phyloP scores from a whole-genome alignment of 2,888 invertebrate genomes.

The Torymus tubicola region DNA sequence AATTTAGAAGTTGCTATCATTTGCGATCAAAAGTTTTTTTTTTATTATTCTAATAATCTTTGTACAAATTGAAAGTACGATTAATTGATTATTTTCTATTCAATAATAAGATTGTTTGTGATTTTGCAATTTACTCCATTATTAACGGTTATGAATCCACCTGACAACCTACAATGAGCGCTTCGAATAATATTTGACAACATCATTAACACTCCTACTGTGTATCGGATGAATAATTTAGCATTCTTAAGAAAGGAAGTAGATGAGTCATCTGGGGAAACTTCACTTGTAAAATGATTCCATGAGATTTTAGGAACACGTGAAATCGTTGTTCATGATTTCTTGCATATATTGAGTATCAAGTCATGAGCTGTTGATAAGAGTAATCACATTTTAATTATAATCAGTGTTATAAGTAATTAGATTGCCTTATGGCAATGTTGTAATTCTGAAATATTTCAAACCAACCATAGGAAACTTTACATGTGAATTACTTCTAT shows the following conservation, averaged over 20 bases:
- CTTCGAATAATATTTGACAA: conserved; percentile 11
- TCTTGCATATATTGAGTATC: conserved; percentile 1
- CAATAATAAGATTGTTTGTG: no score
- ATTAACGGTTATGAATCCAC: neutral
- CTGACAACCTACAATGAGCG: neutral
- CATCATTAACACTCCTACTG: conserved; percentile 25
- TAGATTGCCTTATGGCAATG: no score
- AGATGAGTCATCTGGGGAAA: conserved; percentile 43
- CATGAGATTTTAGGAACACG: conserved; percentile 34
- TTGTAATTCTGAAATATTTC: no score
- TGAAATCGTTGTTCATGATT: conserved; percentile 27
- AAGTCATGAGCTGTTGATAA: conserved; percentile 7
- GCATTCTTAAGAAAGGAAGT: conserved; percentile 43
- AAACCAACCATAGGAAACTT: no score
- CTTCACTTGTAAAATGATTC: conserved; percentile 52
- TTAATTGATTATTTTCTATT: no score
- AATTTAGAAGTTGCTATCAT: no score
- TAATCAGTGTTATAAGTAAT: no score
- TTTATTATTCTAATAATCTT: no score
- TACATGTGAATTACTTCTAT: no score
- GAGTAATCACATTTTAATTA: no score
- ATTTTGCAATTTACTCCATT: neutral
- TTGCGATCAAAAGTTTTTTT: no score
- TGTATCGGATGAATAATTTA: conserved; percentile 37
- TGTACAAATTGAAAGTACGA: no score